phyloP scores from a whole-genome alignment of 1,140 invertebrate genomes.

The Diploscapter pachys region DNA sequence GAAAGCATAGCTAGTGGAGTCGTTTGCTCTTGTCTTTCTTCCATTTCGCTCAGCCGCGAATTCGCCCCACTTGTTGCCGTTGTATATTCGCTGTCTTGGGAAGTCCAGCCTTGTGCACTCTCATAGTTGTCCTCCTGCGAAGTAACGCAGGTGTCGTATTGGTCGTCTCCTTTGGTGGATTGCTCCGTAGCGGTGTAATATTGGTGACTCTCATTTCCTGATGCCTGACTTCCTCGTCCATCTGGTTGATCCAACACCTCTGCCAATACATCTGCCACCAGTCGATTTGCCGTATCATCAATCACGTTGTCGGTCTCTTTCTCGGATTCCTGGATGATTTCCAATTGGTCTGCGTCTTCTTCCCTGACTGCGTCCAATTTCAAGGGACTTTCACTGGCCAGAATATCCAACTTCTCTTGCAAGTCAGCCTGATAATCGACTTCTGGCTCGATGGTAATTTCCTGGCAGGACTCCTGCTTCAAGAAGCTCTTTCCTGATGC shows the following conservation, averaged over 20 bases:
- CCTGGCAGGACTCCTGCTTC: constrained; percentile 30
- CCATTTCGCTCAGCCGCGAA: constrained; percentile 18
- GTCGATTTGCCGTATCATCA: constrained; percentile 15
- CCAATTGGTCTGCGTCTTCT: constrained; percentile 17
- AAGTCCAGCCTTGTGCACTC: constrained; percentile 35
- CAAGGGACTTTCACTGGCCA: constrained; percentile 23
- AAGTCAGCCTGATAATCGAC: constrained; percentile 30
- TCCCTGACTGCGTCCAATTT: constrained; percentile 16
- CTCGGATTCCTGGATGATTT: constrained; percentile 26
- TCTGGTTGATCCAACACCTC: constrained; percentile 14
- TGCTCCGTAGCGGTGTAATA: constrained; percentile 29
- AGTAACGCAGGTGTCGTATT: constrained; percentile 32
- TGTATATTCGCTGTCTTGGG: constrained; percentile 32
- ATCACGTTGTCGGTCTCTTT: constrained; percentile 20
- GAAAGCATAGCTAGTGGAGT: constrained; percentile 31
- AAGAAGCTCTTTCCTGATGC: neutral
- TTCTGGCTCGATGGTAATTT: constrained; percentile 34
- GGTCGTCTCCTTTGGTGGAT: constrained; percentile 13
- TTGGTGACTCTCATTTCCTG: neutral
- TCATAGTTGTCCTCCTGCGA: constrained; percentile 36
- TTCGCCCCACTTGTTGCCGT: constrained; percentile 23
- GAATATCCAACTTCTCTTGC: constrained; percentile 30
- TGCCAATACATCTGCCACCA: constrained; percentile 22
- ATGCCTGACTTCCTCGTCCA: constrained; percentile 13
- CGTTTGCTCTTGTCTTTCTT: constrained; percentile 20